phyloP scores from a whole-genome alignment of 2,113 vertebrate species.

The Cettia cetti region DNA sequence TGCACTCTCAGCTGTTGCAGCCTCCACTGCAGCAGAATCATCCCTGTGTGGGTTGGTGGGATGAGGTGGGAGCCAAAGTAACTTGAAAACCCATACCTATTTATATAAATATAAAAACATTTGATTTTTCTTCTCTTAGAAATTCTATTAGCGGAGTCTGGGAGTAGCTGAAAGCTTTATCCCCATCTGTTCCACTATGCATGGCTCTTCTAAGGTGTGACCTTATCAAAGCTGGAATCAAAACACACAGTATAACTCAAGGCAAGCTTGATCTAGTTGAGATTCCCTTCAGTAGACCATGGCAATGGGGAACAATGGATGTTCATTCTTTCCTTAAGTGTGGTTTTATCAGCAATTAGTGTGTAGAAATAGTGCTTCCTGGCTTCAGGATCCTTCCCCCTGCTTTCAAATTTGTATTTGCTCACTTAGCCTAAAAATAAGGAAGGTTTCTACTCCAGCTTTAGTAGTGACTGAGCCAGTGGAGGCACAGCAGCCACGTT shows the following conservation, averaged over 20 bases:
- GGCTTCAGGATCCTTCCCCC: not conserved
- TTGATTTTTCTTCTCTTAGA: constrained; percentile 44
- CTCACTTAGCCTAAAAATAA: not conserved
- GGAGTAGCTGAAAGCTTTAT: constrained; percentile 67
- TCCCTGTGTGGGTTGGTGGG: constrained; percentile 34
- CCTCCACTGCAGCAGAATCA: constrained; percentile 42
- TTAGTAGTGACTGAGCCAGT: not conserved
- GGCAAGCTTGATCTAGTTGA: constrained; percentile 72
- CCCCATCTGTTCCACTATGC: constrained; percentile 65
- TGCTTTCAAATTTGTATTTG: not conserved
- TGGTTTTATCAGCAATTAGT: not conserved
- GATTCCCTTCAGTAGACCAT: constrained; percentile 65
- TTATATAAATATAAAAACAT: constrained; percentile 26
- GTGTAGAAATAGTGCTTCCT: not conserved
- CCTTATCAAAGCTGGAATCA: constrained; percentile 77
- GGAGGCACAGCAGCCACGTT: accelerated
- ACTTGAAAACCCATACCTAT: not conserved
- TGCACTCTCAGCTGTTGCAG: not conserved
- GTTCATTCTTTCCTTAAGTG: not conserved
- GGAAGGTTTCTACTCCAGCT: not conserved
- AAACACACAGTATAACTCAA: constrained; percentile 67
- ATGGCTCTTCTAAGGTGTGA: constrained; percentile 73
- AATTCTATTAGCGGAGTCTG: constrained; percentile 50
- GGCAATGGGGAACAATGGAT: constrained; percentile 59
- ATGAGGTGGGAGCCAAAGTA: constrained; percentile 22